Evolutionary conservation across 2,888 invertebrate genomes (phyloP).

Genomic region (Lasioglossum malachurum): DNA sequence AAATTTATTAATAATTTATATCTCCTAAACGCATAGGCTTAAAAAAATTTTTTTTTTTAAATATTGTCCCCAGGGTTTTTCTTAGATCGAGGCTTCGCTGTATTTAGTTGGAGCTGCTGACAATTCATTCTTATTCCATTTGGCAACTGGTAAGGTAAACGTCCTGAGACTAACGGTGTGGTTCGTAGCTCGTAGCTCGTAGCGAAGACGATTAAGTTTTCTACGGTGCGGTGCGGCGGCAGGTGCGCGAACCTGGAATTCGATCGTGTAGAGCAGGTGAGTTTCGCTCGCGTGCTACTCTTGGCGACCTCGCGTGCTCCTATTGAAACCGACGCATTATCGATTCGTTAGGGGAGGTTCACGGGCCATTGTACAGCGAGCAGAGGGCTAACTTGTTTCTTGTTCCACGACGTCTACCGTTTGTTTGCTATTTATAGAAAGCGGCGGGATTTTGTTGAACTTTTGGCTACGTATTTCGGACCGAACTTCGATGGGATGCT

Average conservation of each 20-base stretch:
- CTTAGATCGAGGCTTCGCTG: too few relatives aligned
- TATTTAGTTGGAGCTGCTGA: background rate
- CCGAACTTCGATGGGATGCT: background rate
- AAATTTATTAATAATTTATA: too few relatives aligned
- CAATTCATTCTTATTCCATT: background rate
- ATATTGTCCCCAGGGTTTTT: too few relatives aligned
- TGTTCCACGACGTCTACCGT: background rate
- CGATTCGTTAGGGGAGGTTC: conserved; percentile 70
- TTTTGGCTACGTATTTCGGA: background rate
- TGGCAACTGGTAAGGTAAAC: background rate
- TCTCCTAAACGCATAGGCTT: too few relatives aligned
- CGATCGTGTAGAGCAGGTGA: conserved; percentile 72
- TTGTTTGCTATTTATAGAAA: conserved; percentile 24
- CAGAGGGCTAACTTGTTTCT: conserved; percentile 14
- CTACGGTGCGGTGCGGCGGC: conserved; percentile 41
- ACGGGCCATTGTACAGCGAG: conserved; percentile 65
- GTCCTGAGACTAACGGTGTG: background rate
- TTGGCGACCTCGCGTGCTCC: conserved; percentile 62
- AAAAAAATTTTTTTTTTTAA: too few relatives aligned
- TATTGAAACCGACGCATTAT: conserved; percentile 67
- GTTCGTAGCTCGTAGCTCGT: background rate
- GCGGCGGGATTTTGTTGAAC: background rate
- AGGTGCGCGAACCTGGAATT: conserved; percentile 69
- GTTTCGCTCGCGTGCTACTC: conserved; percentile 64
- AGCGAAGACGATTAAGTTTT: conserved; percentile 64